Conservation (phyloP, 2,888 invertebrate genomes). For the Clitarchus hookeri region DNA sequence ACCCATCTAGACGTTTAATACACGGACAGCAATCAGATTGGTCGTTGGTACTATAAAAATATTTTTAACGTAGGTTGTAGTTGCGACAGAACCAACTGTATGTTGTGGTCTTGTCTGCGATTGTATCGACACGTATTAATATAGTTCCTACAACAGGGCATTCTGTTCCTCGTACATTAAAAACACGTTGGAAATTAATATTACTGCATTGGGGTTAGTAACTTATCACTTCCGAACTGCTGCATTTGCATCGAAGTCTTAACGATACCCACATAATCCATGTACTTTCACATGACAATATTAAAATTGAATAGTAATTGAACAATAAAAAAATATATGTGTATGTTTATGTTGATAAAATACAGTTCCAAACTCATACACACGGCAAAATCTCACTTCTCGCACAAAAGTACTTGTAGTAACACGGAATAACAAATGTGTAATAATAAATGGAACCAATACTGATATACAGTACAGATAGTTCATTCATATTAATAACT, state of each 20-base stretch:
- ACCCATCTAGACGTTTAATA: too few relatives aligned
- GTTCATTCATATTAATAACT: too few relatives aligned
- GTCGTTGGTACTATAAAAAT: too few relatives aligned
- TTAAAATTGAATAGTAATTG: background rate
- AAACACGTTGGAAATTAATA: background rate
- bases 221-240: conserved; percentile 3
- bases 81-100: too few relatives aligned
- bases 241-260: background rate
- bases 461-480: too few relatives aligned
- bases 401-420: background rate
- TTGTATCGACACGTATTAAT: too few relatives aligned
- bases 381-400: background rate
- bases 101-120: too few relatives aligned
- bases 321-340: conserved; percentile 14
- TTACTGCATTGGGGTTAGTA: background rate
- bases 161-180: too few relatives aligned
- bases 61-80: too few relatives aligned
- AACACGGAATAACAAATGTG: background rate
- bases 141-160: too few relatives aligned
- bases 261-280: conserved; percentile 1
- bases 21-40: too few relatives aligned
- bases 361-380: background rate
- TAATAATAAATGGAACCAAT: background rate
- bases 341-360: background rate
- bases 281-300: background rate